Evolutionary conservation across 2,797 vertebrate species (phyloP).

Genomic region (Macroramphosus scolopax): DNA sequence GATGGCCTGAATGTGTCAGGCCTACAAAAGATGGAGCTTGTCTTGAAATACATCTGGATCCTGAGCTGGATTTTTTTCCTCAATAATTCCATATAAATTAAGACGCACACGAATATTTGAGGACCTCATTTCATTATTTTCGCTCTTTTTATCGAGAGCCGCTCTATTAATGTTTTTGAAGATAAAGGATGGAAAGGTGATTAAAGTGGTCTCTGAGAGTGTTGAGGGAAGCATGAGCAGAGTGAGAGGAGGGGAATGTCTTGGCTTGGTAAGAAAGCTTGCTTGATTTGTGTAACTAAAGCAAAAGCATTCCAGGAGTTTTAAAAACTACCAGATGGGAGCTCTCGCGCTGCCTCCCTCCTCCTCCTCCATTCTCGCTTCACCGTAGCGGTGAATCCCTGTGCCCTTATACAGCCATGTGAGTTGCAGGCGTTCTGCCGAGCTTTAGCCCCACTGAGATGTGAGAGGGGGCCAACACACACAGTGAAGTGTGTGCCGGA

Average conservation of each 20-base stretch:
- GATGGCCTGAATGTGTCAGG: constrained; percentile 41
- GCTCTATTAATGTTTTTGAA: background rate
- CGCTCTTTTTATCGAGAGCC: background rate
- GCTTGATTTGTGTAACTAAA: constrained; percentile 87
- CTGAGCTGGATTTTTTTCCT: constrained; percentile 38
- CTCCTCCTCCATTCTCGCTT: constrained; percentile 47
- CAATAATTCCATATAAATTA: constrained; percentile 34
- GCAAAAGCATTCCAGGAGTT: constrained; percentile 87
- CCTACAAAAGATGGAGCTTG: constrained; percentile 35
- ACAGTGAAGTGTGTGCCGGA: constrained; percentile 24
- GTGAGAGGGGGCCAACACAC: constrained; percentile 30
- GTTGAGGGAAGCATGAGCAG: constrained; percentile 36
- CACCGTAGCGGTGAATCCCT: constrained; percentile 50
- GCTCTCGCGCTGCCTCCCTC: constrained; percentile 52
- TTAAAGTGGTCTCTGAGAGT: constrained; percentile 39
- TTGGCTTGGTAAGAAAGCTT: constrained; percentile 75
- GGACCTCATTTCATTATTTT: constrained; percentile 11
- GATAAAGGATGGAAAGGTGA: constrained; percentile 21
- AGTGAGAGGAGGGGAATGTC: constrained; percentile 42
- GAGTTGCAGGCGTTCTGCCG: constrained; percentile 65
- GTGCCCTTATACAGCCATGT: constrained; percentile 85
- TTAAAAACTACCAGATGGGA: constrained; percentile 86
- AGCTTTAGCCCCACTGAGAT: constrained; percentile 43
- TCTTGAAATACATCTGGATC: constrained; percentile 51
- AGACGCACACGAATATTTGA: constrained; percentile 18